phyloP scores from a whole-genome alignment of 1,140 invertebrate species.

The Tetragonula clypearis region DNA sequence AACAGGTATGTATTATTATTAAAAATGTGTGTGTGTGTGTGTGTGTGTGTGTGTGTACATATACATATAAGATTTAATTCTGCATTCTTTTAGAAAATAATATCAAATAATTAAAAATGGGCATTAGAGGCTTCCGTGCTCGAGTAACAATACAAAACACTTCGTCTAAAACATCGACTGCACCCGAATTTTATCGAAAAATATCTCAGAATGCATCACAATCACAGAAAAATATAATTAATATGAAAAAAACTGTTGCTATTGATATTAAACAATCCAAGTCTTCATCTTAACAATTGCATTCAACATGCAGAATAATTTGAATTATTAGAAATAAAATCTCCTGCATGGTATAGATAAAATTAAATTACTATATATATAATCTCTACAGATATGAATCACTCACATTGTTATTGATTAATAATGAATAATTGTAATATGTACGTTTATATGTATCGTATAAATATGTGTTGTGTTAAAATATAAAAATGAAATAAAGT shows the following conservation, averaged over 20 bases:
- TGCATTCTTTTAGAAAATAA: not conserved
- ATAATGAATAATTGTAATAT: not conserved
- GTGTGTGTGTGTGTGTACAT: not conserved
- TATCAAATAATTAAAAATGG: constrained; percentile 57
- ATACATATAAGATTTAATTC: not conserved
- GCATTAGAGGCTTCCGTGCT: constrained; percentile 79
- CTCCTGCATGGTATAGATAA: not conserved
- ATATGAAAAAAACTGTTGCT: not conserved
- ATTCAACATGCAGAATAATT: not conserved
- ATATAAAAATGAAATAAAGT: not conserved
- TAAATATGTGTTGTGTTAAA: not conserved
- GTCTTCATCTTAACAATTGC: not conserved
- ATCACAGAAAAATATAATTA: constrained; percentile 4
- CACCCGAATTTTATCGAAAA: constrained; percentile 58
- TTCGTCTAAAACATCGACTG: not conserved
- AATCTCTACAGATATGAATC: not conserved
- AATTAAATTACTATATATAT: not conserved
- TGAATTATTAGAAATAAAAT: not conserved
- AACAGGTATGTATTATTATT: constrained; percentile 5
- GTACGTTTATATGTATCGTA: not conserved
- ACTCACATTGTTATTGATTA: not conserved
- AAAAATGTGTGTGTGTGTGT: not conserved
- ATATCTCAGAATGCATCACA: constrained; percentile 30
- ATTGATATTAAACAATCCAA: not conserved
- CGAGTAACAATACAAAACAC: constrained; percentile 65